Conservation (phyloP, 2,797 vertebrate genomes). For the Cephalopachus bancanus region DNA sequence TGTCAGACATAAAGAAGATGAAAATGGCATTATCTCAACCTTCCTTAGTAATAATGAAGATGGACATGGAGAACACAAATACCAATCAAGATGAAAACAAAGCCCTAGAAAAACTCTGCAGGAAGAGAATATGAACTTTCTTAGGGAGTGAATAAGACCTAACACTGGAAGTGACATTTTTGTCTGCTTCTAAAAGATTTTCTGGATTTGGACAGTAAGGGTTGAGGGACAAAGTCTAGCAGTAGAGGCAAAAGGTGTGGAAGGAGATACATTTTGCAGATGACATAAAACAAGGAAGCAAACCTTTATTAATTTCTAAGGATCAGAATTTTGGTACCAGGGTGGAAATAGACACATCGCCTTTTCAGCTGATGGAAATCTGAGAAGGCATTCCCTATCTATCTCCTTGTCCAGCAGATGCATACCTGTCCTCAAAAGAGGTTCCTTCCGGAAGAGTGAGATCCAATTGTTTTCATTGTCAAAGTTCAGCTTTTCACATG, state of each 20-base stretch:
- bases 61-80: neutral
- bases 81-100: neutral
- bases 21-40: neutral
- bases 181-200: neutral
- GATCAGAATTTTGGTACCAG: neutral
- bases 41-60: neutral
- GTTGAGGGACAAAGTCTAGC: neutral
- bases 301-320: neutral
- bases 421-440: neutral
- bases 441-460: neutral
- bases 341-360: neutral
- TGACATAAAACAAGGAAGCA: neutral
- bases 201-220: neutral
- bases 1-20: constrained; percentile 45
- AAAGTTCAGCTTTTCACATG: neutral
- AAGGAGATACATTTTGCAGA: neutral
- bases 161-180: neutral
- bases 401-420: neutral
- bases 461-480: neutral
- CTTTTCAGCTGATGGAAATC: neutral
- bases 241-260: neutral
- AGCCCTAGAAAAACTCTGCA: neutral
- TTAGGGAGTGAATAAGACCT: neutral
- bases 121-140: neutral
- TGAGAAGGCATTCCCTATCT: neutral